Base-by-base conservation (phyloP, 2,797 vertebrate genomes). In the Sarcoramphus papa region DNA sequence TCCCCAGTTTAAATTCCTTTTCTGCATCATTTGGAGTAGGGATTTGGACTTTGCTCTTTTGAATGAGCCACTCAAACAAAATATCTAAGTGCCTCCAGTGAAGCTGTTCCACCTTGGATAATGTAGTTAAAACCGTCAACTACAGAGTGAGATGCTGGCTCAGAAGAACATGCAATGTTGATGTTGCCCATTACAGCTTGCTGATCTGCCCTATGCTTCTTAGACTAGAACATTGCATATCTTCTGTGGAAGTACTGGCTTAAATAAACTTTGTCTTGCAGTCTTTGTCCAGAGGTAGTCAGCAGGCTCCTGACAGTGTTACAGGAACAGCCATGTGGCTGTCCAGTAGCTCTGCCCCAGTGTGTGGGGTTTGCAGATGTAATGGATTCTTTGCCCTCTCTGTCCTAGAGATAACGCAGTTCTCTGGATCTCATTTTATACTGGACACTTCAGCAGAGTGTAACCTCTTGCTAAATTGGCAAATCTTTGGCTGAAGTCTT, bases 191-290 rank as follows among this genome's bases (percentile, higher is more conserved):
- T 83, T 67, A 14, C 19, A 53, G 28, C 20, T 59, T 82, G 28
- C 45, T 77, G 27, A 56, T 56, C 47, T 51, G 8, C 14, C 37
- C 56, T 82, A 2, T 28, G 22, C 48, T 64, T 6, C 19, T 75
- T 25, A n/a, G 73, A 9, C 21, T 31, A 21, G 35, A 85, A 14
- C 22, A 9, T 0, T 13, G 40, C 5, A 0, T 8, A 13, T n/a
- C 21, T 81, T 54, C 77, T 59, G 19, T 57, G 37, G 65, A 21
- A 84, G 51, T 54, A 14, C 9, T 23, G 48, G 37, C 28, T 60
- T n/a, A 56, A 72, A 63, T n/a, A 54, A 83, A 31, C 6, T 41
- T 72, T 12, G 6, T 12, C 48, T 65, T 73, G 33, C 43, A 35
- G 10, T 27, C n/a, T 47, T 37, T 60, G 21, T 27, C 28, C 35